Evolutionary conservation across 2,888 invertebrate species (phyloP).

Genomic region (Luperina nickerlii): DNA sequence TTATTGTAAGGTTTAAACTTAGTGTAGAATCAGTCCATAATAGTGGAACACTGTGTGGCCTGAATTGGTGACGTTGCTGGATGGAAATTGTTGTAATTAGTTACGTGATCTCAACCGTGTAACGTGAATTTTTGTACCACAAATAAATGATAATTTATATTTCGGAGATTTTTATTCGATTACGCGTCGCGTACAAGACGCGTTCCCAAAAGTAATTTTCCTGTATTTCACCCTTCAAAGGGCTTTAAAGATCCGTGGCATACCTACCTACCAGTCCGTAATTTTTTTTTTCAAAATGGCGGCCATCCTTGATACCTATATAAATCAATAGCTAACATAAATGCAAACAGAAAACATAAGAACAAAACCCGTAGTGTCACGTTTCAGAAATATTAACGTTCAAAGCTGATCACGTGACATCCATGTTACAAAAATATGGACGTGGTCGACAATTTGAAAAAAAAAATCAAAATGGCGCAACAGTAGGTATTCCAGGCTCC

Average conservation of each 20-base stretch:
- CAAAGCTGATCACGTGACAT: background rate
- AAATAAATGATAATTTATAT: conserved; percentile 75
- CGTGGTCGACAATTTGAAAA: background rate
- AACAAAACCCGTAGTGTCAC: too few relatives aligned
- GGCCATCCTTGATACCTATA: background rate
- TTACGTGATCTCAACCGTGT: conserved; percentile 63
- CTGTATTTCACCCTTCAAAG: background rate
- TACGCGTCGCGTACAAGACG: too few relatives aligned
- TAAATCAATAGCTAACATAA: background rate
- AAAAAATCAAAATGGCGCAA: too few relatives aligned
- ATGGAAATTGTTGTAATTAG: conserved; percentile 68
- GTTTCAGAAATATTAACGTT: background rate
- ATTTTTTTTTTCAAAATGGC: background rate
- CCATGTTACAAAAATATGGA: background rate
- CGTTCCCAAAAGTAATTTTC: too few relatives aligned
- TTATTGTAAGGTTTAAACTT: conserved; percentile 34
- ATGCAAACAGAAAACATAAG: background rate
- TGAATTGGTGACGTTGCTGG: conserved; percentile 56
- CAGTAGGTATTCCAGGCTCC: too few relatives aligned
- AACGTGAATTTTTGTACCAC: conserved; percentile 78
- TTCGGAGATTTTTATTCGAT: conserved; percentile 44
- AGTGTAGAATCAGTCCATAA: conserved; percentile 43
- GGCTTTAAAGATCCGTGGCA: background rate
- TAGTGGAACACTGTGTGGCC: conserved; percentile 36
- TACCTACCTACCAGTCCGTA: background rate